Evolutionary conservation across 2,888 invertebrate genomes (phyloP).

Genomic region (Emmelina monodactyla): DNA sequence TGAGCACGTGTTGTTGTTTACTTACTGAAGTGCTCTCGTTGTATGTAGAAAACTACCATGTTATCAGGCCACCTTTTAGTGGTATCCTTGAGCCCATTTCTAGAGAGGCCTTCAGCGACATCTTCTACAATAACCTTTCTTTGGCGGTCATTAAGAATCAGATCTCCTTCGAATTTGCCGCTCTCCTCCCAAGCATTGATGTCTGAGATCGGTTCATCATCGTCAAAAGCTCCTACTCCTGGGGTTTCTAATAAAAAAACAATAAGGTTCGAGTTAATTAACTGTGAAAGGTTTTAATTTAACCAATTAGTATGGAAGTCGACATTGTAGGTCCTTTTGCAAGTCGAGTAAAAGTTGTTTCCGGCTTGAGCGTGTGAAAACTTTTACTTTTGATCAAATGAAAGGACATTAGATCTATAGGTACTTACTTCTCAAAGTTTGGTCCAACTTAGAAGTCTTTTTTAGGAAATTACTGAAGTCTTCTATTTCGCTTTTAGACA

Average conservation of each 20-base stretch:
- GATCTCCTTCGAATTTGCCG: constrained; percentile 62
- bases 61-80: constrained; percentile 57
- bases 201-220: constrained; percentile 37
- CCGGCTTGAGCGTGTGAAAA: too few relatives aligned
- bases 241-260: too few relatives aligned
- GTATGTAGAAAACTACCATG: constrained; percentile 51
- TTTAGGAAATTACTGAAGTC: constrained; percentile 48
- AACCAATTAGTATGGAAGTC: too few relatives aligned
- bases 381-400: too few relatives aligned
- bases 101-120: constrained; percentile 46
- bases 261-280: too few relatives aligned
- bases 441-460: constrained; percentile 47
- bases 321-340: too few relatives aligned
- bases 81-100: constrained; percentile 49
- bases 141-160: constrained; percentile 53
- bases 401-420: not conserved
- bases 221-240: too few relatives aligned
- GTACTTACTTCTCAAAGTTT: constrained; percentile 51
- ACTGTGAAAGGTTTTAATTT: too few relatives aligned
- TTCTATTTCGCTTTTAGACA: constrained; percentile 41
- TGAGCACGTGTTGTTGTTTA: too few relatives aligned
- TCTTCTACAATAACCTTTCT: constrained; percentile 45
- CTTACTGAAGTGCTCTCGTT: constrained; percentile 55
- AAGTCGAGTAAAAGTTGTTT: too few relatives aligned
- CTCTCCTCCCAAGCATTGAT: constrained; percentile 60